Percentiles rank a stretch among this genome's conserved stretches.
Conservation (phyloP, 2,888 invertebrate genomes). For the Malthinus flaveolus region DNA sequence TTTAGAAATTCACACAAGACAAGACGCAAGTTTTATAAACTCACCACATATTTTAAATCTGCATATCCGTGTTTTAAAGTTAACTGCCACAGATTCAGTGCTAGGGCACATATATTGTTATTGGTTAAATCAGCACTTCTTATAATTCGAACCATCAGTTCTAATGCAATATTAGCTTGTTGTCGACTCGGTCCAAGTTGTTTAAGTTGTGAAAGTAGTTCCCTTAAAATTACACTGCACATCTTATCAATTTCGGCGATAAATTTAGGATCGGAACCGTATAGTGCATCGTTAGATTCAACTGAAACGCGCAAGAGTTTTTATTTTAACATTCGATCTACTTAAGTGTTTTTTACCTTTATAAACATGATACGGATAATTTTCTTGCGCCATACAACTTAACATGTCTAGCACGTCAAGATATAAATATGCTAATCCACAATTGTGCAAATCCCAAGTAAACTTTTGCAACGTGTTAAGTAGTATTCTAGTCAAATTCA, state of each 20-base stretch:
- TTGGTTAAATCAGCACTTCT: constrained; percentile 66
- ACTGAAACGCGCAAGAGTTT: constrained; percentile 57
- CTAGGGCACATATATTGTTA: constrained; percentile 67
- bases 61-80: constrained; percentile 64
- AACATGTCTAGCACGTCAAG: constrained; percentile 78
- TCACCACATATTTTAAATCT: constrained; percentile 50
- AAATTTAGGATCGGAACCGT: constrained; percentile 88
- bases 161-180: constrained; percentile 74
- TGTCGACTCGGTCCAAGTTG: constrained; percentile 63
- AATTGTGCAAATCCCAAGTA: constrained; percentile 70
- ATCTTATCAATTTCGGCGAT: constrained; percentile 77
- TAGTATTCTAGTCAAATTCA: constrained; percentile 79
- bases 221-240: constrained; percentile 75
- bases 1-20: not conserved
- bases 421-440: constrained; percentile 70
- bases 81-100: constrained; percentile 81
- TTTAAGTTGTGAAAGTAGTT: constrained; percentile 71
- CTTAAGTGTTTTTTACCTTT: constrained; percentile 60
- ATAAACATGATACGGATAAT: constrained; percentile 83
- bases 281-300: constrained; percentile 90
- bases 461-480: constrained; percentile 79
- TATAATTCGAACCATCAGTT: constrained; percentile 70
- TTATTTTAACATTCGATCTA: not conserved
- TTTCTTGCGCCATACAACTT: constrained; percentile 77
- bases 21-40: constrained; percentile 6